Percentiles rank a stretch among this genome's conserved stretches.
phyloP scores from a whole-genome alignment of 2,113 vertebrate species.

The Riparia riparia region DNA sequence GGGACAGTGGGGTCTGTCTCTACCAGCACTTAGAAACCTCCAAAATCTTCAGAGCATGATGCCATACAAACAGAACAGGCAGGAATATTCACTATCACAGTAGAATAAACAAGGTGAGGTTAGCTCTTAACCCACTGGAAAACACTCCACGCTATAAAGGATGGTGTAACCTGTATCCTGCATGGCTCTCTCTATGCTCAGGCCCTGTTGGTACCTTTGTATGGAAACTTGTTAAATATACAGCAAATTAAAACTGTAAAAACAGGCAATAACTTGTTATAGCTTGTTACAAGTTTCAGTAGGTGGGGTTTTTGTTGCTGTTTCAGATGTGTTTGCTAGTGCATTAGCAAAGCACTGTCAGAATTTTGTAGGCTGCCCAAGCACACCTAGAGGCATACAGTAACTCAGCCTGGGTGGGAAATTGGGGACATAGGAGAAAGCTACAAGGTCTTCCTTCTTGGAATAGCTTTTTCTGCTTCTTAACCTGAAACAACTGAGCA shows the following conservation, averaged over 20 bases:
- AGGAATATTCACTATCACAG: background rate
- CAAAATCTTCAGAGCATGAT: background rate
- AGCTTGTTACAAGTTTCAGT: background rate
- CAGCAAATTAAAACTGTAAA: background rate
- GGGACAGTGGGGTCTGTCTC: background rate
- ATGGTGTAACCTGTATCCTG: fast-evolving
- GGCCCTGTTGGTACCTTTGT: background rate
- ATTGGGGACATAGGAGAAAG: fast-evolving
- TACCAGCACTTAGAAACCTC: background rate
- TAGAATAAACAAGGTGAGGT: background rate
- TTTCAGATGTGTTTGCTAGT: background rate
- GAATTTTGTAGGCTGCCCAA: background rate
- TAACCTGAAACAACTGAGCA: background rate
- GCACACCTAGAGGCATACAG: too few species aligned
- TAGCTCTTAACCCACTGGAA: background rate
- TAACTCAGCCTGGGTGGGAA: background rate
- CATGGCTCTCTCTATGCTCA: fast-evolving
- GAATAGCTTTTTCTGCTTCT: background rate
- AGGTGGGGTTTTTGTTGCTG: background rate
- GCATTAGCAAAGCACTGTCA: background rate
- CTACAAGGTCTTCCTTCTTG: background rate
- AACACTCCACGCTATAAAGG: background rate
- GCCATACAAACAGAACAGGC: fast-evolving
- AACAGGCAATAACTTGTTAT: background rate
- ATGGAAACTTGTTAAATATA: background rate